Evolutionary conservation across 2,113 vertebrate species (phyloP).

Genomic region (cattle (Bos taurus)): ARS-UCD2.0 NC_037350.1:19872501-19873000

Average conservation of each 20-base stretch:
- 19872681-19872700: not conserved
- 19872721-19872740: not conserved
- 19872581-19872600: not conserved
- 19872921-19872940: not conserved
- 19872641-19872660: not conserved
- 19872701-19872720: not conserved
- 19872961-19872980: not conserved
- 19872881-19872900: not conserved
- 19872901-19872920: not conserved
- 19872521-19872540: not conserved
- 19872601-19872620: not conserved
- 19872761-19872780: not conserved
- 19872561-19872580: accelerated
- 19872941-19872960: not conserved
- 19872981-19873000: not conserved
- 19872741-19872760: not conserved
- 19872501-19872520: not conserved
- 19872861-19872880: not conserved
- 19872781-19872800: not conserved
- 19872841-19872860: not conserved
- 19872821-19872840: not conserved
- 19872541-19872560: not conserved
- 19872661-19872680: not conserved
- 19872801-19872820: not conserved
- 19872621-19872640: not conserved